Base-by-base conservation (phyloP, 1,140 invertebrate genomes). In the Aphis gossypii region DNA sequence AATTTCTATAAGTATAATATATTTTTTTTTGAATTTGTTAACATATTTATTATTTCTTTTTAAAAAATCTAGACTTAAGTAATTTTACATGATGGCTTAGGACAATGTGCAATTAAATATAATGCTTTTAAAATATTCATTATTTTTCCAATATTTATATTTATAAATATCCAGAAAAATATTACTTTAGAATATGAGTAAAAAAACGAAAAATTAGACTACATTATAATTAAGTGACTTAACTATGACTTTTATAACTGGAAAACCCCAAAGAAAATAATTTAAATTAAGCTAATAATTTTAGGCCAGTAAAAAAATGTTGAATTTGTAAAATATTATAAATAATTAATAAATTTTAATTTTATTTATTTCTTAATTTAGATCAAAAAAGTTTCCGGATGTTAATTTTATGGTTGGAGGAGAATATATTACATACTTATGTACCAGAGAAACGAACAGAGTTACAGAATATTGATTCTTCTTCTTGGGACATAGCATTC, bases 351-450 rank as follows among this genome's bases (percentile, higher is more conserved):
- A 41, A 41, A 87, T 86, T 86, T 8, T 87, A 23, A 20, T 41
- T 38, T 5, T 48, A 48, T 35, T 23, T 20, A n/a, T 87, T 48
- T 8, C 2, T 48, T 5, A 23, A 76, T 93, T 56, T 60, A 93
- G 92, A 93, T 84, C 20, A 93, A 93, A 93, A 56, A 56, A 25
- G 38, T 41, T 93, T 93, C 0, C 82, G 92, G 18, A 30, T 46
- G 82, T 54, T 93, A 5, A 23, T 93, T 51, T 44, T 93, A 11
- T 93, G 92, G 92, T 84, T 93, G 2, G 92, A 93, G 25, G 76
- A 84, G 21, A 93, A 93, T 23, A 54, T 84, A 44, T 41, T 93
- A 84, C 23, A 83, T 20, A 41, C 21, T 9, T 86, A 51, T 56
- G 44, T n/a, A n/a, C 92, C 92, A 30, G 48, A 93, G 1, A 51